phyloP scores from a whole-genome alignment of 2,797 vertebrate genomes.

The Darevskia mixta region DNA sequence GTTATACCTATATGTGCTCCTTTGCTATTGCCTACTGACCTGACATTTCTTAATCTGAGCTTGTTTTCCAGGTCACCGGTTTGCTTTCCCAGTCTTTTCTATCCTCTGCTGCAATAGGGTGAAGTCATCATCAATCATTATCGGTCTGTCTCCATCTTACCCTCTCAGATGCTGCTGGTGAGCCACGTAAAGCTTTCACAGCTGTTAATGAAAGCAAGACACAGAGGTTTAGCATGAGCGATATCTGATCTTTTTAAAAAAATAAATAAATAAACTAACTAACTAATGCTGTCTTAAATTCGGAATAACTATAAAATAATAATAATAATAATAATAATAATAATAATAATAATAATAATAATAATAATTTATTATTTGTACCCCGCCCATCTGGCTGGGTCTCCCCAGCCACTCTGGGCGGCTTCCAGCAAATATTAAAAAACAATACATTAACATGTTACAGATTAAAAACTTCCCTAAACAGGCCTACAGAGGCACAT shows the following conservation, averaged over 20 bases:
- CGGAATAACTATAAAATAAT: background rate
- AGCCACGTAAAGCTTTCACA: conserved; percentile 22
- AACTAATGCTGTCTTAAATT: background rate
- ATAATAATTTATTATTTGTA: too few relatives aligned
- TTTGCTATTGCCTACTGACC: conserved; percentile 28
- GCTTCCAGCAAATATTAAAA: too few relatives aligned
- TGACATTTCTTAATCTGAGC: conserved; percentile 42
- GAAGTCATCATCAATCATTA: conserved; percentile 2
- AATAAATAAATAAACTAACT: too few relatives aligned
- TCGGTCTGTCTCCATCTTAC: background rate
- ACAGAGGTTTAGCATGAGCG: background rate
- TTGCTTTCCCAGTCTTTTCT: conserved; percentile 38
- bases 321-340: too few relatives aligned
- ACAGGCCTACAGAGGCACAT: background rate
- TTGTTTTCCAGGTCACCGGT: conserved; percentile 44
- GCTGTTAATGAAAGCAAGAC: background rate
- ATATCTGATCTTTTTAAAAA: too few relatives aligned
- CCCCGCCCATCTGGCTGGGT: too few relatives aligned
- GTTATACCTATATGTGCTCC: background rate
- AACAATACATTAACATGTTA: too few relatives aligned
- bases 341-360: too few relatives aligned
- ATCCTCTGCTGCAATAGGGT: conserved; percentile 21
- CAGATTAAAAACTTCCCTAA: too few relatives aligned
- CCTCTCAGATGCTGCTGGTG: background rate
- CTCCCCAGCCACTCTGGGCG: too few relatives aligned